Percentiles rank a stretch among this genome's conserved stretches.
Evolutionary conservation across 2,113 vertebrate genomes (phyloP).

Genomic region (Corythornis madagascariensis): DNA sequence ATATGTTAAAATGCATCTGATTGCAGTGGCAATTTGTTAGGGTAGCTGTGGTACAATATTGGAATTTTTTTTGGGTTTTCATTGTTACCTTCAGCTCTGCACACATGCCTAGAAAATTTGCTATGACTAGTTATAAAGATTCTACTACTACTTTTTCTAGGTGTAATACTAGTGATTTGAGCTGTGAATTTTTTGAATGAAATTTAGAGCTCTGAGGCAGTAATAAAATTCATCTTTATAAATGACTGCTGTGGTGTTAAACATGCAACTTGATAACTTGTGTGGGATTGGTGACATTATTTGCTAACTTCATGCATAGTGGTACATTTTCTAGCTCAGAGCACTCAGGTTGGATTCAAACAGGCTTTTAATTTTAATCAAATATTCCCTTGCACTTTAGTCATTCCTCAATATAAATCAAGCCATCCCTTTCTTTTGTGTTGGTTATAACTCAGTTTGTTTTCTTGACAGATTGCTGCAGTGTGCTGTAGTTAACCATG

Average conservation of each 20-base stretch:
- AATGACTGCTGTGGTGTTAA: neutral
- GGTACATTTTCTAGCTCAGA: neutral
- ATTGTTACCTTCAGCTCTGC: neutral
- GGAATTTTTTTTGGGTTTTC: neutral
- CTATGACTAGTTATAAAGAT: neutral
- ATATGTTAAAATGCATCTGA: neutral
- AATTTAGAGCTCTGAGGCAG: neutral
- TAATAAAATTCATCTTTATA: neutral
- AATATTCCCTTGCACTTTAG: neutral
- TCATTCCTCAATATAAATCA: neutral
- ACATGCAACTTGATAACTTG: neutral
- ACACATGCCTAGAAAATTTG: neutral
- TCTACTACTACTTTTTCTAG: neutral
- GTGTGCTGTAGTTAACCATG: neutral
- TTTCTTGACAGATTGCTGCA: neutral
- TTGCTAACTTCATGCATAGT: neutral
- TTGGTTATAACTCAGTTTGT: neutral
- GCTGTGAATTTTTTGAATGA: neutral
- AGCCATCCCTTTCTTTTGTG: neutral
- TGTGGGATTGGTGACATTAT: neutral
- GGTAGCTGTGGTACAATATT: neutral
- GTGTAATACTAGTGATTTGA: neutral
- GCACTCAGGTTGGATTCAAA: neutral
- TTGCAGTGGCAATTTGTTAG: neutral
- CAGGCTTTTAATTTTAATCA: neutral